Evolutionary conservation across 2,888 invertebrate genomes (phyloP), one percentile per base, ranked within the genome.

Genomic region (Oscheius onirici): DNA sequence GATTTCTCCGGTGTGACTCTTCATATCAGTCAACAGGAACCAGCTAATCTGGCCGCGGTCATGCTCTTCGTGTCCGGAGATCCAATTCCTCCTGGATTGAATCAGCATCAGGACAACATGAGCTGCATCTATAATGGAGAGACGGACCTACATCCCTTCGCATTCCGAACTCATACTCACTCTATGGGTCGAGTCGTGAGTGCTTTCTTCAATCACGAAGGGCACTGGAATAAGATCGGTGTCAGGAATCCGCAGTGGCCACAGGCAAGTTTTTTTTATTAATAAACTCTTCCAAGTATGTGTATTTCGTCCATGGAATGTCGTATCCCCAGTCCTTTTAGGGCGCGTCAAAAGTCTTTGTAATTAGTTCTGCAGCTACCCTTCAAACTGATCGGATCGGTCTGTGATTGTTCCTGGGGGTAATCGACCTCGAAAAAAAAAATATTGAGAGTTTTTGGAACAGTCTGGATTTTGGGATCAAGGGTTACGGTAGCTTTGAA

Each of bases 241-340:
- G 90, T 90, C 82, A 90, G 91, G 52, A 91, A 91, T 84, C 91
- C 91, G 1, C 91, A 91, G 78, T 91, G 91, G 91, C 91, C 91
- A 0, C 91, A 91, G 87, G 89, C 89, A 8, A 15, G 58, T 13
- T 17, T 20, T n/a, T 57, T 43, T 43, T 34, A n/a, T n/a, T n/a
- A n/a, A n/a, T n/a, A n/a, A n/a, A n/a, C n/a, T 28, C 15, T 8
- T 58, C 41, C 8, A 34, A 34, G 34, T 3, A 34, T 34, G 34
- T 6, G 34, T 17, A 24, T 5, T 22, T 55, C 8, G n/a, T n/a
- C n/a, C n/a, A n/a, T n/a, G n/a, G n/a, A n/a, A n/a, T n/a, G n/a
- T n/a, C n/a, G n/a, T n/a, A n/a, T n/a, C n/a, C n/a, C n/a, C n/a
- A n/a, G n/a, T n/a, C n/a, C n/a, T n/a, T n/a, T n/a, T n/a, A n/a